Percentiles rank a stretch among this genome's conserved stretches.
phyloP scores from a whole-genome alignment of 2,113 vertebrate genomes.

The Lutjanus erythropterus region DNA sequence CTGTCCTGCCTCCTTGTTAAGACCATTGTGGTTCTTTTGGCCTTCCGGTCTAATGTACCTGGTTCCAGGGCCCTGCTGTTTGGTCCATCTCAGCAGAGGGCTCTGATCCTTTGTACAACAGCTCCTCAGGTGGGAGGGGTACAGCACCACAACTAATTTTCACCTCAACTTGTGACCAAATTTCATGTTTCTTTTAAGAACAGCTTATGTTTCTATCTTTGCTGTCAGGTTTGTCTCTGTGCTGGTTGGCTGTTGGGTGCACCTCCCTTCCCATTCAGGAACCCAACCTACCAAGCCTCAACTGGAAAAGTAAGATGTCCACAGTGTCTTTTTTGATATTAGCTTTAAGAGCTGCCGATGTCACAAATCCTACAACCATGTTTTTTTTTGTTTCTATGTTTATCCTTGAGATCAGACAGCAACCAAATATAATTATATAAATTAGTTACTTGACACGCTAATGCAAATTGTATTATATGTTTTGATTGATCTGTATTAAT shows the following conservation, averaged over 20 bases:
- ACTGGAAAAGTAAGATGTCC: slow-evolving; percentile 72
- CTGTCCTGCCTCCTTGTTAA: slow-evolving; percentile 86
- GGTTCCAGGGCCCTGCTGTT: slow-evolving; percentile 69
- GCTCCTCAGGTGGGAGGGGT: slow-evolving; percentile 71
- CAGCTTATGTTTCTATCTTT: neutral
- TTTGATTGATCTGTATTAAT: neutral
- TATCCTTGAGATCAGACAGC: neutral
- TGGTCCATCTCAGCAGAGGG: slow-evolving; percentile 79
- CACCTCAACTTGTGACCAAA: neutral
- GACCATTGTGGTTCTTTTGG: slow-evolving; percentile 84
- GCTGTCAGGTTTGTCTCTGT: slow-evolving; percentile 76
- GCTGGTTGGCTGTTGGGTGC: slow-evolving; percentile 71
- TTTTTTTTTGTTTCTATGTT: no score
- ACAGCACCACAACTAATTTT: neutral
- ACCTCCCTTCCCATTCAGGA: slow-evolving; percentile 79
- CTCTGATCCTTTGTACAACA: slow-evolving; percentile 78
- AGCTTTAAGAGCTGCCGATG: neutral
- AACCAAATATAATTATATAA: neutral
- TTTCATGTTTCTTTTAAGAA: no score
- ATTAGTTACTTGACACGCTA: neutral
- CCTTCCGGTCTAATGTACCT: slow-evolving; percentile 73
- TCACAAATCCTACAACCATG: neutral
- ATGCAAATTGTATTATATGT: neutral
- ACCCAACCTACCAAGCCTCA: slow-evolving; percentile 76
- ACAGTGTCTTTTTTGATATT: neutral